phyloP scores from a whole-genome alignment of 2,797 vertebrate genomes.

The Gadopsis marmoratus region DNA sequence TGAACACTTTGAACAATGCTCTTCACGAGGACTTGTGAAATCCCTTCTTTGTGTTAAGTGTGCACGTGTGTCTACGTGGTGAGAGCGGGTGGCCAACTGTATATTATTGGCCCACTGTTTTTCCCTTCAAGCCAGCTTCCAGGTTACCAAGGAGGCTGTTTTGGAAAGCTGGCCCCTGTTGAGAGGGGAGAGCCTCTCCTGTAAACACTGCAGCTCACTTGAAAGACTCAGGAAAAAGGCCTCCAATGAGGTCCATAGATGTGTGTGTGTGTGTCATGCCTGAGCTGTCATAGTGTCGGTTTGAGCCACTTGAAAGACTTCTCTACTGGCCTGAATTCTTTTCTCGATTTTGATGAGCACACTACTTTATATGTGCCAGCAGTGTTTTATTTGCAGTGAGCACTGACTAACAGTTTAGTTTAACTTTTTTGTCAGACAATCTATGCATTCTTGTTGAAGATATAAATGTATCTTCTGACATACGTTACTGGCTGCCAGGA shows the following conservation, averaged over 20 bases:
- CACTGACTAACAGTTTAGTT: slow-evolving; percentile 12
- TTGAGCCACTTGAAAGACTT: slow-evolving; percentile 40
- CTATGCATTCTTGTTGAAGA: neutral
- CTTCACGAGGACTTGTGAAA: slow-evolving; percentile 35
- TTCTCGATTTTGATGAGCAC: slow-evolving; percentile 35
- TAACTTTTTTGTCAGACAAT: slow-evolving; percentile 21
- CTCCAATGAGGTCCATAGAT: slow-evolving; percentile 46
- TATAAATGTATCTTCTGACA: slow-evolving; percentile 23
- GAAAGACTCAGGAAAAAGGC: slow-evolving; percentile 62
- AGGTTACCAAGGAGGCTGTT: slow-evolving; percentile 82
- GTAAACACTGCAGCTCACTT: slow-evolving; percentile 73
- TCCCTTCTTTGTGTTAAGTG: slow-evolving; percentile 13
- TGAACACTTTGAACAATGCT: slow-evolving; percentile 13
- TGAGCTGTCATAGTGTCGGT: slow-evolving; percentile 33
- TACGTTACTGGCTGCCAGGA: slow-evolving; percentile 11
- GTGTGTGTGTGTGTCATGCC: slow-evolving; percentile 30
- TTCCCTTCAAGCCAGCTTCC: slow-evolving; percentile 58
- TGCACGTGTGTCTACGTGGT: slow-evolving; percentile 6
- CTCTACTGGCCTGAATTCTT: slow-evolving; percentile 13
- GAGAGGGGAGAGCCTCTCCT: slow-evolving; percentile 67
- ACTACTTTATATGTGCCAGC: slow-evolving; percentile 7
- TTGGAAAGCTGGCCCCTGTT: slow-evolving; percentile 85
- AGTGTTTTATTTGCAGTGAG: slow-evolving; percentile 24
- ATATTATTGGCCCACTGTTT: slow-evolving; percentile 22
- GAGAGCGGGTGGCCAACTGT: slow-evolving; percentile 29